These are phyloP conservation scores for Gopherus flavomarginatus DNA, from an alignment of 2,113 vertebrate species.

Conservation along the genomic window DNA sequence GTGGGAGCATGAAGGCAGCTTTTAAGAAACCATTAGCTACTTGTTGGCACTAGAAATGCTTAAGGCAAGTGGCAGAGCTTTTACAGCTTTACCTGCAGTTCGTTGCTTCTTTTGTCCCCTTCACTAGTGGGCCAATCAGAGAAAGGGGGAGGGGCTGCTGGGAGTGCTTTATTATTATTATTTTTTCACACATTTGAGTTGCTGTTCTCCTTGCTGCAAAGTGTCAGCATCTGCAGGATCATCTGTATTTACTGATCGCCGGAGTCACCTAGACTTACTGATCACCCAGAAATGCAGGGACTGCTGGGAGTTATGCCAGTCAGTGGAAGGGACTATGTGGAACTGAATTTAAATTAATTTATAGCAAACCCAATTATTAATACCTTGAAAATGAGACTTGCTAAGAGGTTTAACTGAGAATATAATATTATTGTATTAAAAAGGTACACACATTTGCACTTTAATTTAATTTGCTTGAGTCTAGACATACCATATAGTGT, in stretches of 20 bases:
- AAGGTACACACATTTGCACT: background rate
- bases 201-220: background rate
- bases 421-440: accelerated
- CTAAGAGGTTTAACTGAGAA: background rate
- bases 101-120: background rate
- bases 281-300: background rate
- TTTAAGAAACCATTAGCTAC: background rate
- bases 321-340: background rate
- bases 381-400: background rate
- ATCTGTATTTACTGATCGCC: background rate
- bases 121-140: background rate
- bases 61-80: background rate
- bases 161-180: background rate
- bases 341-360: background rate
- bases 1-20: background rate
- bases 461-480: background rate
- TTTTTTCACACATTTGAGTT: background rate
- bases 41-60: background rate
- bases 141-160: background rate
- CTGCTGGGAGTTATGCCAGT: background rate
- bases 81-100: background rate
- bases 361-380: background rate
- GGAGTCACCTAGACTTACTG: background rate
- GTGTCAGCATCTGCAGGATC: background rate
- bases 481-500: background rate